phyloP scores from a whole-genome alignment of 2,797 vertebrate genomes.

The Cirrhinus mrigala region DNA sequence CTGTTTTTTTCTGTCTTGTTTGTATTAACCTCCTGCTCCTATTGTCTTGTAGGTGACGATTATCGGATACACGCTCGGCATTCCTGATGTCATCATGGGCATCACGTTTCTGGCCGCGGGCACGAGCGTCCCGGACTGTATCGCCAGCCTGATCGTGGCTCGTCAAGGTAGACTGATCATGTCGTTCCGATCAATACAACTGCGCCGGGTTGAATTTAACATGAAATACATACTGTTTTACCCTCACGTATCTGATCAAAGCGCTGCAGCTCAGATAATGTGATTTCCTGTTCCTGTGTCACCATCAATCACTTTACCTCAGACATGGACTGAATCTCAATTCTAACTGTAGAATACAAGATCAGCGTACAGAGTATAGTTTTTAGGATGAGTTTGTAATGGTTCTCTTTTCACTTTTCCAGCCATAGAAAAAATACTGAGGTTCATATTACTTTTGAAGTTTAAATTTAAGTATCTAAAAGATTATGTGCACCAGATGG shows the following conservation, averaged over 20 bases:
- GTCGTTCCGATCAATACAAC: background rate
- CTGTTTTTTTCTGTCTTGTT: constrained; percentile 16
- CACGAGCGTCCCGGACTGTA: constrained; percentile 98
- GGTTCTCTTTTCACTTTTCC: background rate
- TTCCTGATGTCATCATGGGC: constrained; percentile 98
- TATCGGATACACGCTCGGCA: constrained; percentile 95
- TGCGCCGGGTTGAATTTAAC: background rate
- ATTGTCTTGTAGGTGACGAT: constrained; percentile 87
- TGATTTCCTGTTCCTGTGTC: constrained; percentile 10
- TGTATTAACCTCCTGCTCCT: background rate
- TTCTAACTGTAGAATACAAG: background rate
- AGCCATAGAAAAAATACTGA: background rate
- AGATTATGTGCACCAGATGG: background rate
- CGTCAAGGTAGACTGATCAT: constrained; percentile 86
- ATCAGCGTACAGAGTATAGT: background rate
- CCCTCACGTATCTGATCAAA: background rate
- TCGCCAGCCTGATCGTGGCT: constrained; percentile 96
- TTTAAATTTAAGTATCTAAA: background rate
- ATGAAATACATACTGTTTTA: background rate
- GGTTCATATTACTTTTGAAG: background rate
- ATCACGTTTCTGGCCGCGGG: constrained; percentile 98
- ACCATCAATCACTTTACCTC: background rate
- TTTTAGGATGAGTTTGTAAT: background rate
- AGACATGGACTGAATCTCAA: background rate
- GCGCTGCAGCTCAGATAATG: background rate